Percentiles rank a stretch among this genome's conserved stretches.
These are phyloP conservation scores for Hypocryptadius cinnamomeus DNA, from an alignment of 2,113 vertebrate genomes.

Conservation along the genomic window DNA sequence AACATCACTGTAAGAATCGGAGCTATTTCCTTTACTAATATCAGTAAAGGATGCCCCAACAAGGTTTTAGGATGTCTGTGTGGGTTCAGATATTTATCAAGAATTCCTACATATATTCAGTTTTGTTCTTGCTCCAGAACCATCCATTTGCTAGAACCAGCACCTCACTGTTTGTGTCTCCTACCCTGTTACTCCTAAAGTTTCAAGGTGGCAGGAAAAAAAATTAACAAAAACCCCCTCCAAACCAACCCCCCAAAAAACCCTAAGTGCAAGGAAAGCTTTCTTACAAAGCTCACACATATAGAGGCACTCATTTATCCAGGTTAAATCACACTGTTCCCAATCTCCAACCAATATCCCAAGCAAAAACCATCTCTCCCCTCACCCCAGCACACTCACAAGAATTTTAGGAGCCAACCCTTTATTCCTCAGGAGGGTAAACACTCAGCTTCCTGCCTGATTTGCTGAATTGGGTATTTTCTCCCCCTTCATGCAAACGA, in stretches of 20 bases:
- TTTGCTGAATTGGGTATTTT: slow-evolving; percentile 8
- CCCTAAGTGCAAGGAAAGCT: neutral
- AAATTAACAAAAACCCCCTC: neutral
- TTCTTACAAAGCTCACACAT: neutral
- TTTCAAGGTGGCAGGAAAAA: neutral
- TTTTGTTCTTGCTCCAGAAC: neutral
- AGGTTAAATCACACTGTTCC: neutral
- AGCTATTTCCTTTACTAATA: neutral
- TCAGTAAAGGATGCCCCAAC: neutral
- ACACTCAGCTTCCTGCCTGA: neutral
- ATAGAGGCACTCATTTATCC: neutral
- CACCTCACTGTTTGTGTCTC: neutral
- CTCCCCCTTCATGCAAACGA: neutral
- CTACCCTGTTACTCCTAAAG: neutral
- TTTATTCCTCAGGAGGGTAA: neutral
- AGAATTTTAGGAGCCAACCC: neutral
- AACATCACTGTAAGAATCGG: neutral
- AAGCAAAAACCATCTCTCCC: neutral
- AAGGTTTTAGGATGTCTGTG: neutral
- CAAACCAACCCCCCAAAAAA: fast-evolving
- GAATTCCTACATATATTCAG: neutral
- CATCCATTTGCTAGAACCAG: neutral
- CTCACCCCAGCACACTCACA: neutral
- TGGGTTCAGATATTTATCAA: neutral
- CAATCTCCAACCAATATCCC: neutral